These are phyloP conservation scores for Cheirogaleus major DNA, from an alignment of 2,797 vertebrate genomes.

Conservation along the genomic window DNA sequence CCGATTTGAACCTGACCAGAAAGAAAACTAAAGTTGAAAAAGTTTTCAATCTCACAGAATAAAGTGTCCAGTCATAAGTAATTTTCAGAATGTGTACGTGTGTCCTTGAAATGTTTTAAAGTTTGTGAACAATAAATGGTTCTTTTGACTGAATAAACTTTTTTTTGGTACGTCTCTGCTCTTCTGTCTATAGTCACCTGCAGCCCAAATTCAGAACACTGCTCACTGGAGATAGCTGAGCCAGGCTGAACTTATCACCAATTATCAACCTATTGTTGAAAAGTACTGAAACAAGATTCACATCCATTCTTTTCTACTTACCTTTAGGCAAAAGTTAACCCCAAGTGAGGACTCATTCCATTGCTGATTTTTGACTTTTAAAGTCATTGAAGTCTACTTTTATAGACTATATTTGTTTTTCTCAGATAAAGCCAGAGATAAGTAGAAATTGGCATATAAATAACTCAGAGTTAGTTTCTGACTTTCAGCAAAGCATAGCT, in stretches of 20 bases:
- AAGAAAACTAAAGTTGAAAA: neutral
- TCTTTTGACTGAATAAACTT: neutral
- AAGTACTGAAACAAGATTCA: neutral
- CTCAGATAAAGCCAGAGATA: neutral
- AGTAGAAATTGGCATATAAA: constrained; percentile 13
- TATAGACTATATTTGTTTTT: constrained; percentile 9
- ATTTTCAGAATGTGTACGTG: neutral
- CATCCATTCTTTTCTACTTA: neutral
- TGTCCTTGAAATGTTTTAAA: neutral
- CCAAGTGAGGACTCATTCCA: neutral
- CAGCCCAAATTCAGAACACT: neutral
- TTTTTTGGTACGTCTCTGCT: neutral
- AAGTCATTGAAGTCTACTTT: constrained; percentile 24
- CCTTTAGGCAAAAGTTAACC: neutral
- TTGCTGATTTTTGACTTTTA: neutral
- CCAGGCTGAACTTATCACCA: neutral
- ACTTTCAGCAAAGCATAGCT: neutral
- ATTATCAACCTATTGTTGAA: neutral
- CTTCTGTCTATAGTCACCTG: neutral
- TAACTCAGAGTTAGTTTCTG: constrained; percentile 9
- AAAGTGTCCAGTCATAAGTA: neutral
- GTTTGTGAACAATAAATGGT: neutral
- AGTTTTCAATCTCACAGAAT: neutral
- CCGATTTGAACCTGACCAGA: neutral
- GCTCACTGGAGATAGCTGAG: neutral